These are phyloP conservation scores for Unio pictorum DNA, from an alignment of 2,888 invertebrate genomes.

Conservation along the genomic window DNA sequence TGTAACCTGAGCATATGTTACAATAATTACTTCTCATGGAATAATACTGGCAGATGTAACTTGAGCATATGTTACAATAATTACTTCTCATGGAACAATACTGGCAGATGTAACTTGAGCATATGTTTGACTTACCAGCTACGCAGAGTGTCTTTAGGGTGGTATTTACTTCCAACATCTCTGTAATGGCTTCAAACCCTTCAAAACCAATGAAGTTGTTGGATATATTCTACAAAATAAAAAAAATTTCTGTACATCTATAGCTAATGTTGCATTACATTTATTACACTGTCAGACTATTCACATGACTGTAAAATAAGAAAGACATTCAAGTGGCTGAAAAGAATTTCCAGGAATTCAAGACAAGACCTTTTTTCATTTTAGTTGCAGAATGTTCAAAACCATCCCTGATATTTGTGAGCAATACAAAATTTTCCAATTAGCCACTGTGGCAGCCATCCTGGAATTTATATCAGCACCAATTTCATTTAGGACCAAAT, in stretches of 20 bases:
- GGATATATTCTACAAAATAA: slow-evolving; percentile 62
- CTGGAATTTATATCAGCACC: no score
- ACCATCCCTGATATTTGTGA: no score
- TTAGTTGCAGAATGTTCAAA: no score
- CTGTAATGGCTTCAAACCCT: slow-evolving; percentile 57
- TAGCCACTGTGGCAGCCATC: no score
- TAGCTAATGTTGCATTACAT: background rate
- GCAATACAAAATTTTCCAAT: no score
- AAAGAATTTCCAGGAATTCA: no score
- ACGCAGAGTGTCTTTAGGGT: slow-evolving; percentile 62
- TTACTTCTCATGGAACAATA: background rate
- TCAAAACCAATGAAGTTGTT: slow-evolving; percentile 61
- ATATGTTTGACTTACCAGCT: slow-evolving; percentile 46
- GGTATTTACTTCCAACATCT: slow-evolving; percentile 66
- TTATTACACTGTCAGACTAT: background rate
- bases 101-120: background rate
- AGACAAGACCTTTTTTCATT: no score
- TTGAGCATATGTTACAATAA: background rate
- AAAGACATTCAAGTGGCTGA: no score
- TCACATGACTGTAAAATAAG: background rate
- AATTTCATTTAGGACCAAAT: no score
- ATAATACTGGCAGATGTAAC: background rate
- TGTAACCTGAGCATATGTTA: background rate
- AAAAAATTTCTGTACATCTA: background rate
- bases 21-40: background rate